Evolutionary conservation across 2,113 vertebrate species (phyloP).

Genomic region (Polypterus senegalus): DNA sequence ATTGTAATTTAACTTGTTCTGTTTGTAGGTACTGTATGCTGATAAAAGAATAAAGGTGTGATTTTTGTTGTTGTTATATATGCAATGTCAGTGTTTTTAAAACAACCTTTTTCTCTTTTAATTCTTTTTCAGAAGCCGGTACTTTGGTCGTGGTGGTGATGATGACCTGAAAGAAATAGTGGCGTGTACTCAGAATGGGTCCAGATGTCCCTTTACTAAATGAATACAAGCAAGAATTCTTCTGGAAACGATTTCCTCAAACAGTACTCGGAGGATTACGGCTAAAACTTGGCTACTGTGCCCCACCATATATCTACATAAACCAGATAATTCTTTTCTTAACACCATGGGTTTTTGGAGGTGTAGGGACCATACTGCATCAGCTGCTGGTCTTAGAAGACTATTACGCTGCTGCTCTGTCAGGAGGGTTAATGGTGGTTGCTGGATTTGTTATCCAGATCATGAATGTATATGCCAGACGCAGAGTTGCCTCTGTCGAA

Average conservation of each 20-base stretch:
- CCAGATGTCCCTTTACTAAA: constrained; percentile 94
- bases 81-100: no score
- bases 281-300: constrained; percentile 83
- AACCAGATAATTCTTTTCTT: constrained; percentile 84
- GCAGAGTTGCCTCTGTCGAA: constrained; percentile 59
- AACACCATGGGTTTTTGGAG: constrained; percentile 82
- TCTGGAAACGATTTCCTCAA: constrained; percentile 94
- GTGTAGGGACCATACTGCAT: constrained; percentile 73
- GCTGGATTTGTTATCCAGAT: constrained; percentile 64
- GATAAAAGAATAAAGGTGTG: no score
- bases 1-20: no score
- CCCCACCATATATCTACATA: constrained; percentile 80
- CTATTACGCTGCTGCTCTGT: constrained; percentile 55
- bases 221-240: constrained; percentile 95
- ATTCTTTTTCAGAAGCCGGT: no score
- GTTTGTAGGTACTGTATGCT: no score
- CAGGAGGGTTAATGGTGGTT: constrained; percentile 77
- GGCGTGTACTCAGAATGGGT: constrained; percentile 77
- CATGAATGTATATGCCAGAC: constrained; percentile 58
- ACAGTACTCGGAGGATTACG: constrained; percentile 82
- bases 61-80: no score
- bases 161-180: constrained; percentile 39
- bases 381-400: constrained; percentile 71
- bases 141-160: constrained; percentile 10
- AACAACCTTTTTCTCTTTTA: no score